Base-by-base conservation (phyloP, 92 coral and sea anemone species). In the Epizoanthus fatuus region DNA sequence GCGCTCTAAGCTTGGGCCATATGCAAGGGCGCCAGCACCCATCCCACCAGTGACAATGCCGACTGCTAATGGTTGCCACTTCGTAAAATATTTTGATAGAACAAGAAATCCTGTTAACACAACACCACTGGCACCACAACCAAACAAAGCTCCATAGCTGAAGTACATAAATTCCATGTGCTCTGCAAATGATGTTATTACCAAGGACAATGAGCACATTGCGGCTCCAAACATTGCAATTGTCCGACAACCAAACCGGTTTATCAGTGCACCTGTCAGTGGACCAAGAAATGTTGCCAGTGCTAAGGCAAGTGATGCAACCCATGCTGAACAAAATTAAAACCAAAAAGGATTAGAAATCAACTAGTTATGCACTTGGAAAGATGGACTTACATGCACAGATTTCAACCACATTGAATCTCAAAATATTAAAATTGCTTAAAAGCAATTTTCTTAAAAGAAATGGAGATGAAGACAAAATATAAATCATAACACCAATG, bases 31-130 rank as follows among this genome's bases (percentile, higher is more conserved):
- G 1, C 95, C 95, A 25, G 76, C 65, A 19, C 97, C 91, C 56
- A 90, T 68, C n/a, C 95, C 91, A 19, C 93, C 81, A 0, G 92
- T 86, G 11, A 86, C 44, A 42, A 94, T 82, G 4, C 95, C 97
- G 37, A 91, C 81, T 76, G 97, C 97, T 52, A 91, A 49, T 12
- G 95, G 74, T 7, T 81, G 86, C 69, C 82, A 75, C 66, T 84
- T 91, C 10, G 69, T 79, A 70, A 94, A 94, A 72, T 86, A 94
- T 69, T 66, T 82, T n/a, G 90, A 80, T 0, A 72, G 67, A 7
- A 72, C 47, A 12, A 91, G 87, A 53, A 88, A 82, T n/a, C 93
- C 85, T 38, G 89, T 60, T 0, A 87, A 51, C 81, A 76, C 71
- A 14, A 81, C 60, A 72, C 94, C 72, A 72, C 94, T 63, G 51